Conservation (phyloP, 2,113 vertebrate species). For the Onychorhynchus coronatus region DNA sequence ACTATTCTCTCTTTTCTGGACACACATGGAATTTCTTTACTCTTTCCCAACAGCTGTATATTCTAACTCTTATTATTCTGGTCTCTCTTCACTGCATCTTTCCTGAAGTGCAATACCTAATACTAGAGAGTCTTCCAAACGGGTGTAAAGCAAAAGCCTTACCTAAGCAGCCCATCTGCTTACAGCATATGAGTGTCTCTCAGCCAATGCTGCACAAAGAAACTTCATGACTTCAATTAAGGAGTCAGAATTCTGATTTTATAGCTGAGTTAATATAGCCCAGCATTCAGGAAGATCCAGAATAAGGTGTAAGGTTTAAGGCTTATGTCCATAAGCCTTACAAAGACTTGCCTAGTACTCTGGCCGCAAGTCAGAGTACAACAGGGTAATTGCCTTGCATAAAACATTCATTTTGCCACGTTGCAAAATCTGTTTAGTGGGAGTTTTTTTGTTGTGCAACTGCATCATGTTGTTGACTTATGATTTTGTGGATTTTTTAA, state of each 20-base stretch:
- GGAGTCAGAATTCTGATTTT: neutral
- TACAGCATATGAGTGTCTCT: neutral
- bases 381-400: neutral
- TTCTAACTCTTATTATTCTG: neutral
- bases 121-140: neutral
- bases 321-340: neutral
- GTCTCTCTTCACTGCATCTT: neutral
- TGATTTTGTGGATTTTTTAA: neutral
- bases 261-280: neutral
- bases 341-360: neutral
- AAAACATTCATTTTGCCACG: neutral
- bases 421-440: neutral
- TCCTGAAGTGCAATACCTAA: neutral
- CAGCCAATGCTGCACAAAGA: neutral
- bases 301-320: neutral
- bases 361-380: neutral
- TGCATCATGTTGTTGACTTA: neutral
- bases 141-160: neutral
- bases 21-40: neutral
- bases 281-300: neutral
- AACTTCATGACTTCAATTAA: neutral
- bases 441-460: neutral
- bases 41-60: neutral
- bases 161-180: neutral
- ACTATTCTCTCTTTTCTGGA: neutral